Conservation (phyloP, 2,888 invertebrate species). For the Prosopocoilus inquinatus region DNA sequence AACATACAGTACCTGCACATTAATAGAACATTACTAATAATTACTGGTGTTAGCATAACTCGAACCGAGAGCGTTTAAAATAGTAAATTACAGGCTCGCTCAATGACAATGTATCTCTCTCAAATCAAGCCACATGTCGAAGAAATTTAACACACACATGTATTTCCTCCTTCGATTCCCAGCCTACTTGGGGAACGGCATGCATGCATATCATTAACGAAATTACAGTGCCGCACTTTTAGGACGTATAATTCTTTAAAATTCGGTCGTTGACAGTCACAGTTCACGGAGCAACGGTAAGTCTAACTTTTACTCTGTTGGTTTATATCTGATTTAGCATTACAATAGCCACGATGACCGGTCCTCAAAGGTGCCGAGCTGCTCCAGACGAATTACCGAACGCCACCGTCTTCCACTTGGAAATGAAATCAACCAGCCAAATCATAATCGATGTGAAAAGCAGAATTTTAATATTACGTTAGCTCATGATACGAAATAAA, state of each 20-base stretch:
- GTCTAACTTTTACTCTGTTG: conserved; percentile 29
- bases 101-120: conserved; percentile 16
- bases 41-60: conserved; percentile 18
- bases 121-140: conserved; percentile 32
- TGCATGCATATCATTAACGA: conserved; percentile 42
- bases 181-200: conserved; percentile 32
- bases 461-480: conserved; percentile 41
- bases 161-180: conserved; percentile 35
- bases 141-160: conserved; percentile 33
- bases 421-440: conserved; percentile 37
- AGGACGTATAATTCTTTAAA: conserved; percentile 38
- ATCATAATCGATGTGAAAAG: conserved; percentile 44
- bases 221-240: conserved; percentile 36
- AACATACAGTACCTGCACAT: conserved; percentile 17
- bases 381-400: conserved; percentile 31
- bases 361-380: conserved; percentile 34
- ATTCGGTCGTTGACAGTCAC: conserved; percentile 44
- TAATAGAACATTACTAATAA: conserved; percentile 26
- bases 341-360: conserved; percentile 34
- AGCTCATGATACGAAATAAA: conserved; percentile 28
- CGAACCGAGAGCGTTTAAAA: conserved; percentile 26
- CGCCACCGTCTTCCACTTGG: conserved; percentile 29
- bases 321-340: conserved; percentile 33
- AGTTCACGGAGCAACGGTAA: conserved; percentile 35
- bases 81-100: conserved; percentile 32